Conservation (phyloP, 1,140 invertebrate species). For the Megalopta genalis region DNA sequence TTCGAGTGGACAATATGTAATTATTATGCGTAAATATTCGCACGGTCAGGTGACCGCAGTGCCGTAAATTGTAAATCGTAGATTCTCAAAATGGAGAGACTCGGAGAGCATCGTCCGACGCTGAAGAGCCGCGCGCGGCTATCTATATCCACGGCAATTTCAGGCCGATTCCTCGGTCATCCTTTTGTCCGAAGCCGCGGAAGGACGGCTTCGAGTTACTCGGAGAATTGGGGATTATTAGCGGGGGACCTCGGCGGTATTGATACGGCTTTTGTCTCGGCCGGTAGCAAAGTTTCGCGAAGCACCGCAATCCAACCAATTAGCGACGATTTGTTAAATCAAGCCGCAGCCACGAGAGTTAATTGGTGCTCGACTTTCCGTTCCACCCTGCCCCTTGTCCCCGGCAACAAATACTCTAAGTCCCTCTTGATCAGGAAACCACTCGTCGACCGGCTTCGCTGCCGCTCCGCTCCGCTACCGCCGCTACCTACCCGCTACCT, state of each 20-base stretch:
- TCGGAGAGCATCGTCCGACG: too few species aligned
- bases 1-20: too few species aligned
- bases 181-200: constrained; percentile 20
- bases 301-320: constrained; percentile 48
- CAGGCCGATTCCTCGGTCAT: neutral
- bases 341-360: constrained; percentile 47
- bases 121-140: too few species aligned
- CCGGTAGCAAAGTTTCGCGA: constrained; percentile 41
- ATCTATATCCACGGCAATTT: neutral
- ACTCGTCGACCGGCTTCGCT: neutral
- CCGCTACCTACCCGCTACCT: neutral
- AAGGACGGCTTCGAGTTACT: constrained; percentile 15
- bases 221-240: constrained; percentile 46
- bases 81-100: too few species aligned
- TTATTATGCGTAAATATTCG: too few species aligned
- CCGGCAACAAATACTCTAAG: constrained; percentile 47
- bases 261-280: constrained; percentile 45
- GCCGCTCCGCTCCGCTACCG: too few species aligned
- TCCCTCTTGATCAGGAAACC: constrained; percentile 30
- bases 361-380: constrained; percentile 48
- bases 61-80: too few species aligned
- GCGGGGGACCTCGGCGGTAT: constrained; percentile 13
- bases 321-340: constrained; percentile 51
- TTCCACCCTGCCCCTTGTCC: neutral
- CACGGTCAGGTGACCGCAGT: too few species aligned